Evolutionary conservation across 2,888 invertebrate genomes (phyloP).

Genomic region (Melanchra persicariae): DNA sequence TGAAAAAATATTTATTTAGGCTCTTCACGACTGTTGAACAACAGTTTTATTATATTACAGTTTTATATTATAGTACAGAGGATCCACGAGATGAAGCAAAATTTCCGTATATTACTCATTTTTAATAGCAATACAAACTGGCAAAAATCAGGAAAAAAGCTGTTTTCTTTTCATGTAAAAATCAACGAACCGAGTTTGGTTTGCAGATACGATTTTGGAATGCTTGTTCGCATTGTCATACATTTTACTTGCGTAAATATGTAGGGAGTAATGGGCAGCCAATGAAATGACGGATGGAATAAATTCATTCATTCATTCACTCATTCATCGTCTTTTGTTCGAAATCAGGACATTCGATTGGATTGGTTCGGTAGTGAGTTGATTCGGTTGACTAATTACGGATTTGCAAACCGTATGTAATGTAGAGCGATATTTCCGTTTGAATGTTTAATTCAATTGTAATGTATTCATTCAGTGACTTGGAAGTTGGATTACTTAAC

Average conservation of each 20-base stretch:
- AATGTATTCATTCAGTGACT: not conserved
- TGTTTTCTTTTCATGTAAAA: not conserved
- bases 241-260: conserved; percentile 12
- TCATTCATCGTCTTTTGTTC: conserved; percentile 24
- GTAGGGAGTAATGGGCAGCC: not conserved
- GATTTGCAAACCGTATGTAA: not conserved
- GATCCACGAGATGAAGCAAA: not conserved
- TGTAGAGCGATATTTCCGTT: not conserved
- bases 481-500: not conserved
- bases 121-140: not conserved
- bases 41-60: not conserved
- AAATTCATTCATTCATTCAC: conserved; percentile 1
- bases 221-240: conserved; percentile 30
- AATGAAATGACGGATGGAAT: conserved; percentile 9
- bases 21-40: not conserved
- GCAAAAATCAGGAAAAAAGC: not conserved
- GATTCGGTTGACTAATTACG: conserved; percentile 2
- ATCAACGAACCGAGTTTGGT: conserved; percentile 19
- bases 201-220: conserved; percentile 12
- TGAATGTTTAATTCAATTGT: not conserved
- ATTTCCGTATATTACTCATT: not conserved
- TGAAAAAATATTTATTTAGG: too few relatives aligned
- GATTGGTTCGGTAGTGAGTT: conserved; percentile 9
- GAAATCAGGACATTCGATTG: conserved; percentile 32
- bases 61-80: too few relatives aligned